Base-by-base conservation (phyloP, 1,140 invertebrate species). In the Aethina tumida region DNA sequence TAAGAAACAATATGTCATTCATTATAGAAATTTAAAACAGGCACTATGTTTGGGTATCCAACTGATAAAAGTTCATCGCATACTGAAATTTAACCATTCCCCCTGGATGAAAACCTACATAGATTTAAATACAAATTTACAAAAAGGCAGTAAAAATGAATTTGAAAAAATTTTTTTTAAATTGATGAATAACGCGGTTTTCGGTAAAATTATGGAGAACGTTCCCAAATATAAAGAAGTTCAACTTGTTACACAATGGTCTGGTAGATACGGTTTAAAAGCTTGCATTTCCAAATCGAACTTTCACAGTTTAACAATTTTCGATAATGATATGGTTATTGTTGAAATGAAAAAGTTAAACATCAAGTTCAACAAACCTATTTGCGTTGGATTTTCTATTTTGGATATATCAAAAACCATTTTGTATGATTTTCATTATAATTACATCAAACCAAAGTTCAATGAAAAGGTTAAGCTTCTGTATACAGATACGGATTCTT, bases 121-220 rank as follows among this genome's bases (percentile, higher is more conserved):
- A 17, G 58, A 61, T 8, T 29, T 60, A 2, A 62, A 62, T 45
- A 62, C 45, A 18, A 35, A 50, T 17, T 40, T 50, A 27, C 36
- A 55, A 45, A 25, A 44, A 9, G 22, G 10, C 13, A 52, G 59
- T 4, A 58, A 37, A 17, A 60, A 53, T 18, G 54, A 56, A 8
- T 68, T 67, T 43, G 54, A 65, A 41, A 62, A 65, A 51, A 54
- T 66, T 27, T 59, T 65, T 34, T 68, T 41, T 32, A 70, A 69
- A 48, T 41, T 64, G 2, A 53, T 64, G 44, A 65, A 62, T 35
- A 66, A 67, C 35, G 17, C 47, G 4, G 45, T 60, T 9, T 43
- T 39, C 18, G 35, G 25, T 25, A 36, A n/a, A n/a, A n/a, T n/a
- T n/a, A n/a, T n/a, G n/a, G n/a, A n/a, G n/a, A n/a, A n/a, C 30